Evolutionary conservation across 2,797 vertebrate species (phyloP).

Genomic region (Sciaenops ocellatus): DNA sequence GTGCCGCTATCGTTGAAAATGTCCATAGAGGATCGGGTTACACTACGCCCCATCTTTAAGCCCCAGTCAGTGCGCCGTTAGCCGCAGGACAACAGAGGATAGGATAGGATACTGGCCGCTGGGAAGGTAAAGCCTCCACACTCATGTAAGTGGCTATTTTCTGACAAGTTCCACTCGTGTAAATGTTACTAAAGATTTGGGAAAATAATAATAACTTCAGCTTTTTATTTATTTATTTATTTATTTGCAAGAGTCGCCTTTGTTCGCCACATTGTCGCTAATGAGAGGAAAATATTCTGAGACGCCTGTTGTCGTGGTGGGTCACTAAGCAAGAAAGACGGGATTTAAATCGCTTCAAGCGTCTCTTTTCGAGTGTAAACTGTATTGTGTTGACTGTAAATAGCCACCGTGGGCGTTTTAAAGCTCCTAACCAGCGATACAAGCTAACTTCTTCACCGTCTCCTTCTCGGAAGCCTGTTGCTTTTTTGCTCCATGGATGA

Average conservation of each 20-base stretch:
- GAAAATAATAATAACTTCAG: background rate
- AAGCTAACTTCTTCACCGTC: constrained; percentile 46
- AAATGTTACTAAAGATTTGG: background rate
- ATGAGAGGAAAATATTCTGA: constrained; percentile 31
- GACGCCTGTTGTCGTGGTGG: constrained; percentile 42
- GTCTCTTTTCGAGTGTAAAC: accelerated
- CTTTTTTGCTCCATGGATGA: constrained; percentile 70
- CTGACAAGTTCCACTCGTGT: background rate
- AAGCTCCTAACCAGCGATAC: background rate
- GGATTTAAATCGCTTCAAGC: background rate
- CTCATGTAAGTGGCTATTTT: constrained; percentile 75
- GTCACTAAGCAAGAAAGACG: background rate
- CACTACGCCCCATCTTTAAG: constrained; percentile 85
- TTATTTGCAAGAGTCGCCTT: constrained; percentile 1
- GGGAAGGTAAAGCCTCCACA: constrained; percentile 33
- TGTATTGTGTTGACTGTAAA: background rate
- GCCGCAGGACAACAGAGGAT: constrained; percentile 65
- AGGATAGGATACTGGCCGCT: constrained; percentile 46
- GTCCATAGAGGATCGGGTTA: constrained; percentile 83
- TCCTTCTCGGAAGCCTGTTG: constrained; percentile 82
- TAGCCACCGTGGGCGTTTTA: background rate
- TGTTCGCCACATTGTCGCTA: constrained; percentile 52
- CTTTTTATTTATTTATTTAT: background rate
- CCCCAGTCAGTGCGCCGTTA: constrained; percentile 80
- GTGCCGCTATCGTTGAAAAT: constrained; percentile 56